These are phyloP conservation scores for Orientallactaga sibirica DNA, from an alignment of 2,797 vertebrate genomes.

Conservation along the genomic window DNA sequence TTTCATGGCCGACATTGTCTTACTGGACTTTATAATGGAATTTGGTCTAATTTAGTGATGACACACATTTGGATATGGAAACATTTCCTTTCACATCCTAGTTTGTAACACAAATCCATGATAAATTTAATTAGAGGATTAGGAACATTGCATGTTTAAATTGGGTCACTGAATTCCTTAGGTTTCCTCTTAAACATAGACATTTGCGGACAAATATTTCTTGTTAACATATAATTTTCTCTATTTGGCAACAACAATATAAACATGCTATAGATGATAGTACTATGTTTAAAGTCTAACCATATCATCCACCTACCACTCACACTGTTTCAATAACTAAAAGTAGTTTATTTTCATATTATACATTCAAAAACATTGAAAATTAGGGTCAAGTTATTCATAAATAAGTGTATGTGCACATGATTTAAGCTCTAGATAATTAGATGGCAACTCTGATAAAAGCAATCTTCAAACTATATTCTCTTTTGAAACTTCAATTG, in stretches of 20 bases:
- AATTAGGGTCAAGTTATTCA: constrained; percentile 55
- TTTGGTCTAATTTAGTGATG: constrained; percentile 56
- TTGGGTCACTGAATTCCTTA: constrained; percentile 46
- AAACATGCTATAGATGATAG: constrained; percentile 38
- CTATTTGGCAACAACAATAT: constrained; percentile 53
- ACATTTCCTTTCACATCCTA: constrained; percentile 40
- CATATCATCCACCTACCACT: not conserved
- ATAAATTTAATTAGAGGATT: constrained; percentile 65
- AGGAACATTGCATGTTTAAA: constrained; percentile 54
- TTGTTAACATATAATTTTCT: constrained; percentile 58
- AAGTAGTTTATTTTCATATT: constrained; percentile 16
- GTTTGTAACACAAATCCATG: constrained; percentile 57
- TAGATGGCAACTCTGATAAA: constrained; percentile 60
- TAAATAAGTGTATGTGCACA: constrained; percentile 55
- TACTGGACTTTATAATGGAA: constrained; percentile 64
- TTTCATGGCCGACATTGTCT: constrained; percentile 60
- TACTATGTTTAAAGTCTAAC: constrained; percentile 56
- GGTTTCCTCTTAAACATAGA: constrained; percentile 48
- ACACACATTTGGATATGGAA: constrained; percentile 50
- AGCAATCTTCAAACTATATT: constrained; percentile 14
- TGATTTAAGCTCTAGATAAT: constrained; percentile 67
- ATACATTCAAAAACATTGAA: constrained; percentile 48
- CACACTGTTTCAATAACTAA: constrained; percentile 40
- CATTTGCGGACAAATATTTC: constrained; percentile 16
- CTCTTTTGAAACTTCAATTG: constrained; percentile 26